Base-by-base conservation (phyloP, 2,113 vertebrate species). In the Paedocypris sp. region DNA sequence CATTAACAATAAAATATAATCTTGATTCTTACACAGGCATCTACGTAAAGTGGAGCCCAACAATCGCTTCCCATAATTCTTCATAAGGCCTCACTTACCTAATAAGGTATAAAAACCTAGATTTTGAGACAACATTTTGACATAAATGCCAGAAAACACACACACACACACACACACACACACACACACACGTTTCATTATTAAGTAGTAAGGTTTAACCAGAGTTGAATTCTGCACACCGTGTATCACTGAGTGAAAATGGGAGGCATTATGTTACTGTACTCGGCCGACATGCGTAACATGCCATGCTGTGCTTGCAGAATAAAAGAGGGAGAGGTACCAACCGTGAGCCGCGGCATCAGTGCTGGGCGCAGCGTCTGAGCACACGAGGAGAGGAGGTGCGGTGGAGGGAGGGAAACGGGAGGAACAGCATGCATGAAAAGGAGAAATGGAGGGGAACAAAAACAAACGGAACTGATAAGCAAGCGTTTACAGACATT, bases 271-370 rank as follows among this genome's bases (percentile, higher is more conserved):
- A 56, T 47, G 57, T 59, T 39, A 60, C 56, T 59, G 67, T 66
- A 61, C 41, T 65, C 52, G 36, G 60, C 56, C 50, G 70, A 52
- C 68, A 66, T 68, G 65, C 60, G 19, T 13, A 45, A 7, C 42
- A 38, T 26, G 39, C 15, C 39, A 43, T 66, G 58, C 9, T 16
- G 68, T 66, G 71, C 51, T 62, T 51, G 56, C 52, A 59, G 58
- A 56, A 62, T n/a, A 28, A 73, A 75, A 59, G 60, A 66, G 71
- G 60, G 65, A 84, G 73, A 79, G 77, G 74, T 85, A 87, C 85
- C 81, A 83, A 87, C 85, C 85, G 80, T 87, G 85, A 83, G 84
- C 82, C 76, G 85, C 83, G 66, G 84, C 82, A 83, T 87, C 85
- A 72, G 83, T 79, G 80, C 82, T 83, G 81, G 83, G 82, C 74